These are phyloP conservation scores for Anoura caudifer DNA, from an alignment of 2,113 vertebrate genomes.

Conservation along the genomic window DNA sequence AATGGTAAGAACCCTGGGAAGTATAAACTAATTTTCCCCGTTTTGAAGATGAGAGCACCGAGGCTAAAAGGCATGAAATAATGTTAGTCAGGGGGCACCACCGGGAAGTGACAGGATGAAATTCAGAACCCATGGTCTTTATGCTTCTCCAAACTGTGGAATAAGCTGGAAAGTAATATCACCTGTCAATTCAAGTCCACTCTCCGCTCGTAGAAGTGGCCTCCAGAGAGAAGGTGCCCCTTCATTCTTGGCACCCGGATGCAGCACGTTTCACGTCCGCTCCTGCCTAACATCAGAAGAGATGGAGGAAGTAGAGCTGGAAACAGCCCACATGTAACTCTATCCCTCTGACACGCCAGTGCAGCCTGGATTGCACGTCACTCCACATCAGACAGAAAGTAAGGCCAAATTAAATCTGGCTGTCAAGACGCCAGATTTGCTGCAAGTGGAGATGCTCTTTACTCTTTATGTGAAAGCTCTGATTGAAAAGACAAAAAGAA, in stretches of 20 bases:
- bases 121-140: neutral
- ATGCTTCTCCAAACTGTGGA: neutral
- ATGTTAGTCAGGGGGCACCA: neutral
- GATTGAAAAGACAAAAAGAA: constrained; percentile 75
- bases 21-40: neutral
- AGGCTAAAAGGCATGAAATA: neutral
- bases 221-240: neutral
- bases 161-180: neutral
- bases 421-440: constrained; percentile 60
- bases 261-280: neutral
- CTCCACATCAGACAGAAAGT: constrained; percentile 50
- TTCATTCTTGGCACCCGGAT: neutral
- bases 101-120: neutral
- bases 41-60: neutral
- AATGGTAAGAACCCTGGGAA: neutral
- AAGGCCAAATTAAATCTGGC: constrained; percentile 65
- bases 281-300: neutral
- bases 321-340: neutral
- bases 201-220: neutral
- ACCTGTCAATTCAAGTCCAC: neutral
- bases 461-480: constrained; percentile 61
- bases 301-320: neutral
- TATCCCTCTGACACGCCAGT: constrained; percentile 11
- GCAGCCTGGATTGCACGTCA: constrained; percentile 58
- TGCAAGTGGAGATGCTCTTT: constrained; percentile 55